Percentiles rank a stretch among this genome's conserved stretches.
Conservation (phyloP, 2,797 vertebrate species). For the Podarcis siculus region DNA sequence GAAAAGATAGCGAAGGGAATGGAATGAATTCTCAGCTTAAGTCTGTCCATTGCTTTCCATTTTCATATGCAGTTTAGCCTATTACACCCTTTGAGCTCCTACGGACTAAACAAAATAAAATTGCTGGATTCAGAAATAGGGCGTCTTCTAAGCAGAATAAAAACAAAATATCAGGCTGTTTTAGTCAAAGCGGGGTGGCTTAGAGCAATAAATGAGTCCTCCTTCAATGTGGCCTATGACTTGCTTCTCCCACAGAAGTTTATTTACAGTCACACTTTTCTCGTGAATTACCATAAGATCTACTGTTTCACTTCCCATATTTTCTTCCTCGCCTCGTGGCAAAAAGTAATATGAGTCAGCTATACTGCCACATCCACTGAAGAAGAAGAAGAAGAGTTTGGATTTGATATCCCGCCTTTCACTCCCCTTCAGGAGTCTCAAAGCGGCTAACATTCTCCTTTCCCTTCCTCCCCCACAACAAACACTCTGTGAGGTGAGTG, state of each 20-base stretch:
- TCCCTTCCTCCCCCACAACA: no score
- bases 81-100: neutral
- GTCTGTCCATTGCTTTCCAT: neutral
- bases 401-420: no score
- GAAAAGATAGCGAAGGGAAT: neutral
- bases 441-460: no score
- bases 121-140: neutral
- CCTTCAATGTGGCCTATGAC: neutral
- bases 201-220: constrained; percentile 18
- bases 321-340: fast-evolving
- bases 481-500: no score
- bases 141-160: constrained; percentile 5
- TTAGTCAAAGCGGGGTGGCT: constrained; percentile 36
- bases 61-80: neutral
- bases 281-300: neutral
- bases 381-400: no score
- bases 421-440: no score
- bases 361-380: neutral
- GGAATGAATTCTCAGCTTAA: neutral
- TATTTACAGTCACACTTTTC: constrained; percentile 23
- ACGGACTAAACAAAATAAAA: constrained; percentile 4
- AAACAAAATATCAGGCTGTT: constrained; percentile 4
- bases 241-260: neutral
- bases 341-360: constrained; percentile 18
- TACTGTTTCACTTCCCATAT: constrained; percentile 12